A percentile compares a stretch with the other conserved stretches of the same genome.
Conservation (phyloP, 2,888 invertebrate genomes). For the Torymus tubicola region DNA sequence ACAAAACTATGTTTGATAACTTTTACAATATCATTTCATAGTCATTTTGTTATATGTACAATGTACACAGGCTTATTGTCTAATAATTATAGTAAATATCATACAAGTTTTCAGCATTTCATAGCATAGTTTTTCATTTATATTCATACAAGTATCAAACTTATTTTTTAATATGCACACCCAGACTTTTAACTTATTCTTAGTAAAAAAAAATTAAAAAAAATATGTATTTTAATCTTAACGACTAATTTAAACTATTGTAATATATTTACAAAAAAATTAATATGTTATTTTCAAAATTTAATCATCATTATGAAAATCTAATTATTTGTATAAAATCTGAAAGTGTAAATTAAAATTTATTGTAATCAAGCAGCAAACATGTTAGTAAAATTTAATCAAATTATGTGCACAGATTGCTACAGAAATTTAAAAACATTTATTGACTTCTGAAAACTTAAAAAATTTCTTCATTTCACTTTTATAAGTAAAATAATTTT, state of each 20-base stretch:
- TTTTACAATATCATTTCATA: conserved; percentile 51
- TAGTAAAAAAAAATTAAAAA: not conserved
- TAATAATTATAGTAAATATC: conserved; percentile 40
- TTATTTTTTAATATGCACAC: conserved; percentile 36
- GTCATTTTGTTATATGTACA: conserved; percentile 53
- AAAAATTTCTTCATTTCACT: no score
- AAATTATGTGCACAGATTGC: conserved; percentile 3
- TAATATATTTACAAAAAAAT: conserved; percentile 25
- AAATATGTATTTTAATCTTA: conserved; percentile 29
- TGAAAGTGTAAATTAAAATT: conserved; percentile 15
- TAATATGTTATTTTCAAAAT: conserved; percentile 38
- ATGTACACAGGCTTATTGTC: conserved; percentile 54
- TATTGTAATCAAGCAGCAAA: conserved; percentile 27
- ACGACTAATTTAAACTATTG: conserved; percentile 35
- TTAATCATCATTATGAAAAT: conserved; percentile 1
- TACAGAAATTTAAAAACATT: no score
- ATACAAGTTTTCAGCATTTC: conserved; percentile 48
- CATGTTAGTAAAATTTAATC: conserved; percentile 33
- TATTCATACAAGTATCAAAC: conserved; percentile 30
- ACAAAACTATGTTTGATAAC: conserved; percentile 49
- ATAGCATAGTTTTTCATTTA: conserved; percentile 38
- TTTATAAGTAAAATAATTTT: no score
- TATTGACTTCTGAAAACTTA: no score
- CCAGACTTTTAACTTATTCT: conserved; percentile 35
- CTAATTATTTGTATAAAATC: conserved; percentile 32